Evolutionary conservation across 1,140 invertebrate species (phyloP), one percentile per base, ranked within the genome.

Genomic region (Eulimnadia texana): DNA sequence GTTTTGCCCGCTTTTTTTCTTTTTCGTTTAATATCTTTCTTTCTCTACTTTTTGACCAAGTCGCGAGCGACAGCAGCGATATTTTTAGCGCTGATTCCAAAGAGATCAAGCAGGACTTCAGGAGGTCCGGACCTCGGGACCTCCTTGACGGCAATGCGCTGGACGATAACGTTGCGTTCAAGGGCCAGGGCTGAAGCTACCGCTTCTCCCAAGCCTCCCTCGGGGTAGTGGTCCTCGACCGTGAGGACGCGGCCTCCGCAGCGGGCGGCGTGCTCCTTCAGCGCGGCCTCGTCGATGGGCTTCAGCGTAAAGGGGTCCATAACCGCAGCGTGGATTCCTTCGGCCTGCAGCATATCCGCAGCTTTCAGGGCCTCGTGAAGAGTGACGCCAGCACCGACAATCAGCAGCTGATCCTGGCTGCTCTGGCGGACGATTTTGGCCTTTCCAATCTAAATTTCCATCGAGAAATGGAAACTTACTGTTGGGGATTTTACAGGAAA

Each of bases 181-280:
- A 80, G 71, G 22, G 87, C 79, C 53, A 98, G 77, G 13, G 88
- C 93, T 16, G 82, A 80, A 22, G 84, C 70, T 11, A 99, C 94
- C 58, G 95, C 93, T 70, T 98, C 95, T 63, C 96, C 96, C 55
- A 99, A 70, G 64, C 96, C 96, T 69, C 96, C 90, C 76, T 92
- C 85, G 51, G 84, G 79, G 71, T 99, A 99, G 75, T 99, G 96
- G 76, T 99, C 96, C 72, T 99, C 96, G 3, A 97, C 91, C 27
- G 93, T 93, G 50, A 99, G 68, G 42, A 98, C 80, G 24, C 82
- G 79, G 0, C 92, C 92, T 33, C 85, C 86, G 62, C 80, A 84
- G 54, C 85, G 82, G 54, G 80, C 80, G 11, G 93, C 93, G 71
- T 93, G 82, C 52, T 79, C 75, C 50, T 88, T 74, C 28, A 99